These are phyloP conservation scores for Oncorhynchus mykiss DNA, from an alignment of 2,113 vertebrate genomes.

Conservation along the genomic window DNA sequence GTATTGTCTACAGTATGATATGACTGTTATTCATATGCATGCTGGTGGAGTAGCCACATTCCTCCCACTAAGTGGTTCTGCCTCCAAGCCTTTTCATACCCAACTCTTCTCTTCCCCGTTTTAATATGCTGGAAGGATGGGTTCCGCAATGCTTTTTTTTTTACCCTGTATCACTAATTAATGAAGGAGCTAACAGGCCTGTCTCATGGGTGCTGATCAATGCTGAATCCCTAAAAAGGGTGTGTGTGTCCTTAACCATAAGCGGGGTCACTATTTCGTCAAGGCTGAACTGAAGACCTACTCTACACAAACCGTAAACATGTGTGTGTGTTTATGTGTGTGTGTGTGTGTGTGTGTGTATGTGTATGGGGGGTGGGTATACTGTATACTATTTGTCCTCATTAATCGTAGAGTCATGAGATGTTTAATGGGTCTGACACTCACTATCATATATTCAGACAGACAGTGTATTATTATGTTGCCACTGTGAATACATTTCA, in stretches of 20 bases:
- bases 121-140: constrained; percentile 63
- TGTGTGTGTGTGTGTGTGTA: constrained; percentile 1
- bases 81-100: constrained; percentile 48
- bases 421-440: not conserved
- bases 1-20: too few species aligned
- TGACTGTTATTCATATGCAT: too few species aligned
- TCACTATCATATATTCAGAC: too few species aligned
- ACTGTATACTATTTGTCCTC: not conserved
- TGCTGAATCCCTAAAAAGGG: constrained; percentile 50
- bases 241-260: constrained; percentile 8
- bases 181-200: constrained; percentile 48
- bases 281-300: not conserved
- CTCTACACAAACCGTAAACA: not conserved
- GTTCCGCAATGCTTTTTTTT: constrained; percentile 34
- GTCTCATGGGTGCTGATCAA: constrained; percentile 56
- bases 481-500: not conserved
- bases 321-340: constrained; percentile 7
- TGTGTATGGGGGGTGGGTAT: not conserved
- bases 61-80: constrained; percentile 53
- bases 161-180: constrained; percentile 60
- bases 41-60: constrained; percentile 33
- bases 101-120: constrained; percentile 51
- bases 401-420: not conserved
- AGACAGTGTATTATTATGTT: constrained; percentile 5
- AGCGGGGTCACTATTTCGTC: not conserved